These are phyloP conservation scores for Thalassaphorura encarpata DNA, from an alignment of 1,140 invertebrate species.

Conservation along the genomic window DNA sequence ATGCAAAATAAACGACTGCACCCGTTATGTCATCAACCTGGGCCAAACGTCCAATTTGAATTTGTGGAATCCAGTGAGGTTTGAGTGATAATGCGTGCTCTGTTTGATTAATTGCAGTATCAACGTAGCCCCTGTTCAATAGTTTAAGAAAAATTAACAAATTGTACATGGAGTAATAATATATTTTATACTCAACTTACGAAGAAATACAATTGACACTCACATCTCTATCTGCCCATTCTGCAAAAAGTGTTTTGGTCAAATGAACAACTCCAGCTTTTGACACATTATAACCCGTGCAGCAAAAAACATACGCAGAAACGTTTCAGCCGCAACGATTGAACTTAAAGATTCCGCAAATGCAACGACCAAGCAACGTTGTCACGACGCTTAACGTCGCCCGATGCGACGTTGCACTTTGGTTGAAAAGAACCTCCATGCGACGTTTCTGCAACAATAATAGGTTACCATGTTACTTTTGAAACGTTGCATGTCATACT, in stretches of 20 bases:
- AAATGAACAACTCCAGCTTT: constrained; percentile 30
- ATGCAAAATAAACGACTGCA: constrained; percentile 14
- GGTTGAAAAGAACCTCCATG: no score
- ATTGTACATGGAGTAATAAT: constrained; percentile 4
- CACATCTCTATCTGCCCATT: constrained; percentile 23
- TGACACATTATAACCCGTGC: constrained; percentile 15
- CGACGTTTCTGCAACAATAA: no score
- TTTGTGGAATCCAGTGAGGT: constrained; percentile 3
- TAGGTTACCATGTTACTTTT: no score
- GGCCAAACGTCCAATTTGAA: constrained; percentile 10
- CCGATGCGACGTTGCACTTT: no score
- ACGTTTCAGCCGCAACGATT: no score
- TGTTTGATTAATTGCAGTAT: constrained; percentile 8
- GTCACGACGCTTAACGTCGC: no score
- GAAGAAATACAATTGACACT: constrained; percentile 31
- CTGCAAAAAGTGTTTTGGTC: constrained; percentile 14
- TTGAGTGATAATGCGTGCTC: not conserved
- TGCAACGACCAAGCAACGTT: no score
- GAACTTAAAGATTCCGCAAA: no score
- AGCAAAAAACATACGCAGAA: no score
- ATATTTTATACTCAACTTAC: constrained; percentile 21
- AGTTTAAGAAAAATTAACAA: not conserved
- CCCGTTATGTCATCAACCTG: constrained; percentile 14
- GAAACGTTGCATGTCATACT: no score
- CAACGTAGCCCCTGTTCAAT: constrained; percentile 13